Base-by-base conservation (phyloP, 2,113 vertebrate genomes). In the Struthidea cinerea region DNA sequence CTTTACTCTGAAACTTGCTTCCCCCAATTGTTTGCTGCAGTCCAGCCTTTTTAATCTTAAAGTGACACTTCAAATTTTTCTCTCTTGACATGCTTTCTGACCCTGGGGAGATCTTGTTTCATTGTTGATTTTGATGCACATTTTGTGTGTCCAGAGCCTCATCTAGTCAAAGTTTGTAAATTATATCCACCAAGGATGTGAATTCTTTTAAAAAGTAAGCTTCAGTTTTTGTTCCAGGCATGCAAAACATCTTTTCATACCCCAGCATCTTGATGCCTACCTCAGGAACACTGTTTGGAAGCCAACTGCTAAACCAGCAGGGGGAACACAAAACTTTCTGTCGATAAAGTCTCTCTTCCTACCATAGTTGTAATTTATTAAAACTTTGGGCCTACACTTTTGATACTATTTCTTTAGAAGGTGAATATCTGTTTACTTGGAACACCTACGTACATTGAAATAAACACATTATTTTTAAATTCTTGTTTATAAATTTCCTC, bases 231-330 rank as follows among this genome's bases (percentile, higher is more conserved):
- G 7, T 78, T 77, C 8, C 18, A 59, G 68, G 22, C 13, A 8
- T n/a, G 46, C 26, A 46, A 22, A 87, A 39, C 10, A 4, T 68
- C 39, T 64, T 76, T 77, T 50, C 13, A 37, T 47, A 63, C n/a
- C 19, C 9, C 30, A 57, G 56, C 16, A 73, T 84, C 94, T 69
- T 83, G 74, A 92, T 94, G 87, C 63, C 73, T 84, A 55, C 53
- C 73, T 90, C 84, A 74, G 74, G 94, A 97, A 46, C 41, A 63
- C 7, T 20, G 59, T 73, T 94, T 96, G 73, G 96, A 94, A 96
- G 90, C 95, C 95, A 97, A 46, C 87, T 87, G 89, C 69, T 87
- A 94, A 90, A 77, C 97, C 98, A 98, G 96, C 84, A 98, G 98
- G 96, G 97, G 98, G 97, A 97, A 96, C 94, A 95, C 92, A 90